Percentiles rank a stretch among this genome's conserved stretches.
These are phyloP conservation scores for Dioctria rufipes DNA, from an alignment of 2,888 invertebrate genomes.

Conservation along the genomic window DNA sequence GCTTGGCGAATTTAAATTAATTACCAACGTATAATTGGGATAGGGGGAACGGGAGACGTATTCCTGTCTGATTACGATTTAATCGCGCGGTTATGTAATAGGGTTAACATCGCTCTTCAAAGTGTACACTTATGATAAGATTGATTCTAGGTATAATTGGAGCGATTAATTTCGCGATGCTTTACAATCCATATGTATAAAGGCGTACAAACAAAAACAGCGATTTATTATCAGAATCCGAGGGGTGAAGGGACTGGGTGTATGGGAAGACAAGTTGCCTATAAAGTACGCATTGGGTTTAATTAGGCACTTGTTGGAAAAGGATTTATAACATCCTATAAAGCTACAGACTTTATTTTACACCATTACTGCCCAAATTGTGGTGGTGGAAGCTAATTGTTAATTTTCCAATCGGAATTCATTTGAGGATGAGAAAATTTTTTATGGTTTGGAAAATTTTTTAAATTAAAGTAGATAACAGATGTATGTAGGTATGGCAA, in stretches of 20 bases:
- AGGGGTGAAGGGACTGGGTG: not conserved
- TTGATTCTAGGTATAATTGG: not conserved
- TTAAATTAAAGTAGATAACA: too few species aligned
- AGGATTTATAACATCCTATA: not conserved
- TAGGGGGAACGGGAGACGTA: not conserved
- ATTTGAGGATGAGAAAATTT: not conserved
- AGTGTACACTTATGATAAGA: conserved; percentile 30
- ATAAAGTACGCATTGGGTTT: conserved; percentile 13
- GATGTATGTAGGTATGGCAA: too few species aligned
- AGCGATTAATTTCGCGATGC: not conserved
- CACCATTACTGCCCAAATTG: not conserved
- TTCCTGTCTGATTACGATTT: conserved; percentile 29
- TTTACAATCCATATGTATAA: not conserved
- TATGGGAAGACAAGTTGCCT: conserved; percentile 25
- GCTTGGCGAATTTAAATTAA: conserved; percentile 19
- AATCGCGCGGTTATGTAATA: conserved; percentile 37
- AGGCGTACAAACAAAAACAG: conserved; percentile 2
- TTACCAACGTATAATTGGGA: conserved; percentile 1
- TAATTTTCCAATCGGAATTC: not conserved
- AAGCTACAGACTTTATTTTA: too few species aligned
- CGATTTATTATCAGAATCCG: conserved; percentile 11
- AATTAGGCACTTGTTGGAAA: conserved; percentile 31
- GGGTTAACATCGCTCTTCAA: conserved; percentile 11
- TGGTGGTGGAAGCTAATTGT: not conserved
- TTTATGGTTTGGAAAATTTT: too few species aligned